phyloP scores from a whole-genome alignment of 2,888 invertebrate species.

The Cylloceria caligata region DNA sequence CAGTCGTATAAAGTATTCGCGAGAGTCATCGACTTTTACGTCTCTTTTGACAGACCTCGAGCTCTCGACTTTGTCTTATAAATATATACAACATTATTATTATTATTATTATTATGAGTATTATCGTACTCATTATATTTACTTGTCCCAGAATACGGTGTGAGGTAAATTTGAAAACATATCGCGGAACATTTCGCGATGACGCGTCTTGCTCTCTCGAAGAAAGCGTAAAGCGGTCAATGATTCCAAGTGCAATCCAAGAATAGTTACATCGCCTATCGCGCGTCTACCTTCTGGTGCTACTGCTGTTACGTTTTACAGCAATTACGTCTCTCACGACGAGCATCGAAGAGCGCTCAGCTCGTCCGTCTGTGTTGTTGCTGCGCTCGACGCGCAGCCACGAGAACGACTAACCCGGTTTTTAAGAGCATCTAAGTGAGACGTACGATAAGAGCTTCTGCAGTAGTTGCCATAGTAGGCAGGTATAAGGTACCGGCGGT shows the following conservation, averaged over 20 bases:
- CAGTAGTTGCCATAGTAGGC: conserved; percentile 14
- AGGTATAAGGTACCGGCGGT: background rate
- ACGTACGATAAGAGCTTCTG: conserved; percentile 62
- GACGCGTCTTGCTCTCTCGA: conserved; percentile 14
- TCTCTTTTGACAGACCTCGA: conserved; percentile 27
- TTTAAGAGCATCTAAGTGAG: conserved; percentile 64
- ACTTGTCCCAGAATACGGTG: conserved; percentile 7
- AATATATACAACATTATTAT: conserved; percentile 1
- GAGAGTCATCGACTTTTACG: conserved; percentile 39
- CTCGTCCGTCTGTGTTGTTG: conserved; percentile 16
- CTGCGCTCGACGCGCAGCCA: conserved; percentile 39
- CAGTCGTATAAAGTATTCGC: conserved; percentile 38
- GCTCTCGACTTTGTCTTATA: background rate
- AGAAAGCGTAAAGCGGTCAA: conserved; percentile 60
- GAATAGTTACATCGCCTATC: conserved; percentile 60
- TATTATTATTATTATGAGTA: conserved; percentile 29
- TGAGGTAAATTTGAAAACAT: background rate
- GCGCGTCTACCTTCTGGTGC: conserved; percentile 43
- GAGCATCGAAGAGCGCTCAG: conserved; percentile 12
- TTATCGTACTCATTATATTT: conserved; percentile 9
- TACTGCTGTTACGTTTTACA: conserved; percentile 59
- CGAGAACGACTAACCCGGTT: conserved; percentile 67
- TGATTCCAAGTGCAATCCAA: conserved; percentile 55
- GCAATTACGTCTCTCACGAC: conserved; percentile 58
- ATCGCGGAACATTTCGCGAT: conserved; percentile 16